Base-by-base conservation (phyloP, 2,113 vertebrate genomes). In the Austrofundulus limnaeus region DNA sequence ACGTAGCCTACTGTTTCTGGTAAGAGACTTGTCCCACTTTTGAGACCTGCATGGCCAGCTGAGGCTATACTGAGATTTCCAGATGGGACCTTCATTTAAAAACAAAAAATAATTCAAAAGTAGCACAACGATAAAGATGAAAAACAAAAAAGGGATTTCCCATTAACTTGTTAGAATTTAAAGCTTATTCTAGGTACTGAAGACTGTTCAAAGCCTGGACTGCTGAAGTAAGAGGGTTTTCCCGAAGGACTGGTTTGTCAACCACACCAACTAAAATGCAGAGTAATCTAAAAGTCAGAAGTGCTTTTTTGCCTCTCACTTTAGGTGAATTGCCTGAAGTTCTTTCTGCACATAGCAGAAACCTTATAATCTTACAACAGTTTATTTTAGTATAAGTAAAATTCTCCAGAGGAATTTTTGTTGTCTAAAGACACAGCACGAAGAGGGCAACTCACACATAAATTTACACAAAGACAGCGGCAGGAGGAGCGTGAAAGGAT, bases 1-100 rank as follows among this genome's bases (percentile, higher is more conserved):
- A n/a, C n/a, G n/a, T n/a, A n/a, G n/a, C n/a, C n/a, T n/a, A n/a
- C n/a, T 1, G 9, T 50, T 57, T 37, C 49, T 46, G 70, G 56
- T 72, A 74, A 53, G 56, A 76, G 77, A 66, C 55, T 70, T 43
- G 55, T 24, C 65, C 75, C 71, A 78, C 66, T 76, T 78, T 76
- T 47, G 34, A 80, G 72, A 80, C 25, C 66, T 67, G 70, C 49
- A 61, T 38, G 68, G 37, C 65, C 61, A 68, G 64, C 55, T 66
- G 49, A 78, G 50, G 64, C 68, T 71, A 66, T 25, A 74, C 58
- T 52, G 58, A 81, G 65, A 78, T 66, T 52, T 67, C 65, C 69
- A 80, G 53, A 80, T 72, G 31, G 63, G 45, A 68, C 62, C 23
- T 42, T 42, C 42, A 52, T 56, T 65, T 20, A 53, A 25, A 45